A percentile compares a stretch with the other conserved stretches of the same genome.
phyloP scores from a whole-genome alignment of 2,888 invertebrate species.

The Eulithis prunata region DNA sequence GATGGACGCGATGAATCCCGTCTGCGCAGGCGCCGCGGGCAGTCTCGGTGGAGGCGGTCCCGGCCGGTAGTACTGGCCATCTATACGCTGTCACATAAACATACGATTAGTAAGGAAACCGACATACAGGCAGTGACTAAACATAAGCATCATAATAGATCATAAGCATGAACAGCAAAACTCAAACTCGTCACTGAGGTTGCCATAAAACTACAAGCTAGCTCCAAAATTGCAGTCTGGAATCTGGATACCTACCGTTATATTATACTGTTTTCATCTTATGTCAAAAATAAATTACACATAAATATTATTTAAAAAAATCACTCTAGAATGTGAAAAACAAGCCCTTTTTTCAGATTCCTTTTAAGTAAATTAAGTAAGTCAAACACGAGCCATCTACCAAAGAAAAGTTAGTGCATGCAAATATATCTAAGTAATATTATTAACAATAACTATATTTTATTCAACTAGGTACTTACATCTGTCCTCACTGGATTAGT shows the following conservation, averaged over 20 bases:
- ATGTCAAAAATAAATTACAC: no score
- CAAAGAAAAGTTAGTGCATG: conserved; percentile 7
- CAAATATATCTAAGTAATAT: background rate
- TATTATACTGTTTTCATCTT: no score
- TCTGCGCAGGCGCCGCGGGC: conserved; percentile 75
- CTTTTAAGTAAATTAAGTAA: no score
- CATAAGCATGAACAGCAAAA: no score
- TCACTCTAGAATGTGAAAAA: no score
- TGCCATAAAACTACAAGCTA: no score
- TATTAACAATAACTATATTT: background rate
- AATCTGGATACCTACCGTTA: no score
- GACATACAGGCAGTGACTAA: background rate
- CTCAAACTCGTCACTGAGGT: no score
- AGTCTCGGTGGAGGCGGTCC: conserved; percentile 72
- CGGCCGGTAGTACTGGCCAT: conserved; percentile 88
- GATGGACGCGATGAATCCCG: conserved; percentile 90
- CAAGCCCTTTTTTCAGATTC: no score
- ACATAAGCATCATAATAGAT: no score
- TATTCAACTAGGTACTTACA: conserved; percentile 16
- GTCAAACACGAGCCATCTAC: background rate
- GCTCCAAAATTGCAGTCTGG: no score
- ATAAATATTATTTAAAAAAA: no score
- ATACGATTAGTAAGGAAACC: background rate
- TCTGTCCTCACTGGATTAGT: conserved; percentile 5
- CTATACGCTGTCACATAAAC: conserved; percentile 83